Percentiles rank a stretch among this genome's conserved stretches.
Conservation (phyloP, 2,888 invertebrate species). For the Oxyteleia sp. region DNA sequence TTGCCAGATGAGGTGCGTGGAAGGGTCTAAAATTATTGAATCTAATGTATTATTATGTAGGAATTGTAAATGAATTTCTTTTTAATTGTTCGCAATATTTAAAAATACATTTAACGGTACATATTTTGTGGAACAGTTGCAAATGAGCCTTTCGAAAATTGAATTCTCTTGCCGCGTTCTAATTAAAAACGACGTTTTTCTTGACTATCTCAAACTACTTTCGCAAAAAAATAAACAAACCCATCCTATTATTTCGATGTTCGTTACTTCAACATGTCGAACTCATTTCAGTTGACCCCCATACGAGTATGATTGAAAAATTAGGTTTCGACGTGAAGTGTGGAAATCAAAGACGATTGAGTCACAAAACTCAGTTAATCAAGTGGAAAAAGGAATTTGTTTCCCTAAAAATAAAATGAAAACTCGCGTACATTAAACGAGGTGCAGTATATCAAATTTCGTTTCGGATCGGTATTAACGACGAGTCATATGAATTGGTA, state of each 20-base stretch:
- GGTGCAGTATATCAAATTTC: constrained; percentile 48
- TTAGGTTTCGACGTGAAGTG: constrained; percentile 1
- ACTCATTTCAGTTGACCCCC: not conserved
- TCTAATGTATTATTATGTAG: no score
- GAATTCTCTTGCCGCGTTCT: not conserved
- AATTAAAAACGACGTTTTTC: not conserved
- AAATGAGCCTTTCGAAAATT: not conserved
- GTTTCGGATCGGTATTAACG: constrained; percentile 36
- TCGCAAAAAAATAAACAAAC: not conserved
- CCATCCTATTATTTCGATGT: not conserved
- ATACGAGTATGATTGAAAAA: not conserved
- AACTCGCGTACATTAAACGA: constrained; percentile 22
- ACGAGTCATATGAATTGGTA: constrained; percentile 26
- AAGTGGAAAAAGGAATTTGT: constrained; percentile 4
- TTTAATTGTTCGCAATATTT: no score
- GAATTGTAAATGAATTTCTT: not conserved
- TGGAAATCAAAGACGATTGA: constrained; percentile 6
- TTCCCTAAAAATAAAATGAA: constrained; percentile 31
- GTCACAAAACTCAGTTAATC: constrained; percentile 15
- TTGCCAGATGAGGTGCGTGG: constrained; percentile 84
- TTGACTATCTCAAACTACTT: not conserved
- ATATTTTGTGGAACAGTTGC: not conserved
- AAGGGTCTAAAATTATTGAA: constrained; percentile 77
- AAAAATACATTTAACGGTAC: not conserved
- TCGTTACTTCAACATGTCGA: constrained; percentile 3